phyloP scores from a whole-genome alignment of 1,140 invertebrate genomes.

The Artemia franciscana region DNA sequence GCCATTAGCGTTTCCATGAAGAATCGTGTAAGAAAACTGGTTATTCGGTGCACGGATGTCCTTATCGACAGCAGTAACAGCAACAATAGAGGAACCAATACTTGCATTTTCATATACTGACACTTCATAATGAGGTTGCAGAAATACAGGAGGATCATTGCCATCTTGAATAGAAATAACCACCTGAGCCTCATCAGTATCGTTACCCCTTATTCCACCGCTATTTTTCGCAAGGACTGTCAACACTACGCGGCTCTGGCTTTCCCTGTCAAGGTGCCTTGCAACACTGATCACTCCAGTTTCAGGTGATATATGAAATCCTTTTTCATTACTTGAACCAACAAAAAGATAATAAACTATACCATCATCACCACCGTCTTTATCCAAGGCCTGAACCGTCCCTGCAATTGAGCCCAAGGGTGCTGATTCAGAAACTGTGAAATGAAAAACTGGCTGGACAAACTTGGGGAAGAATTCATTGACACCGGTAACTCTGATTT shows the following conservation, averaged over 20 bases:
- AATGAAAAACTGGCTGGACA: constrained; percentile 68
- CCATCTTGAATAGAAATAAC: constrained; percentile 81
- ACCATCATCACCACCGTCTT: constrained; percentile 75
- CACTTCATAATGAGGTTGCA: constrained; percentile 43
- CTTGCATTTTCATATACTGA: constrained; percentile 42
- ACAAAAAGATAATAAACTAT: constrained; percentile 75
- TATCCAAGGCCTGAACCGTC: constrained; percentile 63
- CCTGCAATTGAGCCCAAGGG: constrained; percentile 64
- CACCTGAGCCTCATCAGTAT: constrained; percentile 81
- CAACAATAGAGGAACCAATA: constrained; percentile 42
- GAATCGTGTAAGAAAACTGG: constrained; percentile 72
- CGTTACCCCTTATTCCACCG: constrained; percentile 64
- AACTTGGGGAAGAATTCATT: constrained; percentile 87
- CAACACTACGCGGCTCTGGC: constrained; percentile 63
- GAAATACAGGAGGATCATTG: constrained; percentile 81
- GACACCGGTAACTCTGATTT: constrained; percentile 56
- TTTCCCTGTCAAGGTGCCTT: constrained; percentile 60
- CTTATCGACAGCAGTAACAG: constrained; percentile 67
- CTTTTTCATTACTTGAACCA: constrained; percentile 72
- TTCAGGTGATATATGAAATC: constrained; percentile 62
- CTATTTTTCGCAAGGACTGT: constrained; percentile 84
- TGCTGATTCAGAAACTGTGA: constrained; percentile 79
- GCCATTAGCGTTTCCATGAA: constrained; percentile 53
- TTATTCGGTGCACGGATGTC: constrained; percentile 75
- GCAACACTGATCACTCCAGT: constrained; percentile 63